These are phyloP conservation scores for Pipistrellus nathusii DNA, from an alignment of 2,797 vertebrate genomes.

Conservation along the genomic window DNA sequence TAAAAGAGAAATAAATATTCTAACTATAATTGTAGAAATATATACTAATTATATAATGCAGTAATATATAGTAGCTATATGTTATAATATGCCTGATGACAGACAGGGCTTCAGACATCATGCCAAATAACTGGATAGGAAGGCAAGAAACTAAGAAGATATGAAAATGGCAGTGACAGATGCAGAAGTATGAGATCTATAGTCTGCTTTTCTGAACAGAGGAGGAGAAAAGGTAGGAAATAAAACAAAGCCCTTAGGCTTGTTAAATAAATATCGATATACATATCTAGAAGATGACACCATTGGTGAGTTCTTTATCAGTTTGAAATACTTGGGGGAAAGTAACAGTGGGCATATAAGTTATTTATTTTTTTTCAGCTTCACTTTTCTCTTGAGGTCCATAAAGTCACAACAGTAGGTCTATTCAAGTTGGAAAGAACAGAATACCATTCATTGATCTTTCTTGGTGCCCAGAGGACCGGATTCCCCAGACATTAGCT, in stretches of 20 bases:
- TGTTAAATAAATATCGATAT: neutral
- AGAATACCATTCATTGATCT: constrained; percentile 8
- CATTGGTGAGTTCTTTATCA: neutral
- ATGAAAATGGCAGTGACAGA: neutral
- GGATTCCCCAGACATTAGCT: neutral
- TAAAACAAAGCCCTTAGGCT: neutral
- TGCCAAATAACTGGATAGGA: neutral
- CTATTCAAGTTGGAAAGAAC: constrained; percentile 48
- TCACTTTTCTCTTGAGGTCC: neutral
- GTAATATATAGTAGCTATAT: neutral
- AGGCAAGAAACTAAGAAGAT: neutral
- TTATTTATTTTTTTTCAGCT: neutral
- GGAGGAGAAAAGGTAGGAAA: neutral
- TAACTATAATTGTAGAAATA: neutral
- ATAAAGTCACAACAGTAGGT: neutral
- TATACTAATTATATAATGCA: neutral
- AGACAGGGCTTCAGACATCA: neutral
- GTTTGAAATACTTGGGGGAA: neutral
- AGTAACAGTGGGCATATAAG: neutral
- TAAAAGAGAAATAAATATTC: neutral
- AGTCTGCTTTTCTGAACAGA: neutral
- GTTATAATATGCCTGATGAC: neutral
- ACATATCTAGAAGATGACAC: neutral
- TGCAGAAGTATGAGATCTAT: neutral
- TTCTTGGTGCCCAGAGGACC: constrained; percentile 20